phyloP scores from a whole-genome alignment of 2,113 vertebrate species.

The Nothoprocta perdicaria region DNA sequence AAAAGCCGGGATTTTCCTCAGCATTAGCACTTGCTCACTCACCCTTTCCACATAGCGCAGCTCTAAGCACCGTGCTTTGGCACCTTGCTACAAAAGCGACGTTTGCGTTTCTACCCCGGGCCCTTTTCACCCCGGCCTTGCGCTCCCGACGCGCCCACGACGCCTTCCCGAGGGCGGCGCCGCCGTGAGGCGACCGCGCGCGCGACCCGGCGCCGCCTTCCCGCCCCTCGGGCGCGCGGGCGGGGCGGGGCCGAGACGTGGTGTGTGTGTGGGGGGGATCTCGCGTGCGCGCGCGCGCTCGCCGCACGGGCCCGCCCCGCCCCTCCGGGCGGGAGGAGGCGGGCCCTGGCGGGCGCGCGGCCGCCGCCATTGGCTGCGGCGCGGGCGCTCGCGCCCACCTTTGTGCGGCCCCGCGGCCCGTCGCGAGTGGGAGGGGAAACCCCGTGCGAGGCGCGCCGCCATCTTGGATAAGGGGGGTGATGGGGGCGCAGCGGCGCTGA shows the following conservation, averaged over 20 bases:
- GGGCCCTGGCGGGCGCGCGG: conserved; percentile 28
- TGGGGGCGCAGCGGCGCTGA: conserved; percentile 45
- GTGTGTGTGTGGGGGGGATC: too few species aligned
- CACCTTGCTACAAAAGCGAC: neutral
- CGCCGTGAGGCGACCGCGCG: neutral
- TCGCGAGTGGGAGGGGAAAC: conserved; percentile 87
- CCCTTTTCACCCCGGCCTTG: neutral
- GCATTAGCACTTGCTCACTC: rapidly evolving
- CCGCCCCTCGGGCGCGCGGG: too few species aligned
- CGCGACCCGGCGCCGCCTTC: too few species aligned
- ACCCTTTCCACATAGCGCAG: neutral
- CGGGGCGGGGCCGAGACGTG: neutral
- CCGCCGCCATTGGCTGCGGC: conserved; percentile 44
- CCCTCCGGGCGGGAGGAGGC: neutral
- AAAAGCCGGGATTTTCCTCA: rapidly evolving
- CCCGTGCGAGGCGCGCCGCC: conserved; percentile 85
- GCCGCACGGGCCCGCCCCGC: neutral
- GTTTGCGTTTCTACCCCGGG: neutral
- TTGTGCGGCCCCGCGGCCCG: conserved; percentile 73
- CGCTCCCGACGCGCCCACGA: too few species aligned
- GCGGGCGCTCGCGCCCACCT: conserved; percentile 56
- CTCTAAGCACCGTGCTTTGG: neutral
- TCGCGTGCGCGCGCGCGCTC: too few species aligned
- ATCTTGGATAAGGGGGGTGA: conserved; percentile 89
- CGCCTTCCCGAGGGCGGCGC: too few species aligned